Conservation (phyloP, 2,797 vertebrate genomes). For the Girardinus metallicus region DNA sequence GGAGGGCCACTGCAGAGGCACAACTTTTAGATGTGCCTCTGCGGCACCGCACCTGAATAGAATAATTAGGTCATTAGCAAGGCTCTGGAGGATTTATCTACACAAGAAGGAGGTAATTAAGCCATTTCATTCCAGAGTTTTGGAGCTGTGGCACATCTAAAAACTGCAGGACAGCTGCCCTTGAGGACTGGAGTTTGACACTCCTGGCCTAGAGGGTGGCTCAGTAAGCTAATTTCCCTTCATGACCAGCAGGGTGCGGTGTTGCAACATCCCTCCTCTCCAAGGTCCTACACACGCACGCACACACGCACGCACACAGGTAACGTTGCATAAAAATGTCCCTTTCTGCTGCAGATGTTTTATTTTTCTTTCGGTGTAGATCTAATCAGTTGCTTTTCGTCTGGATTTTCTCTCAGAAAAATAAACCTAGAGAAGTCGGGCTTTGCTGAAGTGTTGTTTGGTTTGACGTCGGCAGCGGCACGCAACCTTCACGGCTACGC, state of each 20-base stretch:
- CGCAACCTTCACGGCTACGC: not conserved
- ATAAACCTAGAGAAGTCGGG: not conserved
- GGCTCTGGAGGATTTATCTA: no score
- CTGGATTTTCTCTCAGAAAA: not conserved
- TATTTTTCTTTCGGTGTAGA: conserved; percentile 1
- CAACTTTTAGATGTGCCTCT: no score
- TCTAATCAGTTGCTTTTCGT: conserved; percentile 41
- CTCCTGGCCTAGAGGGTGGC: conserved; percentile 33
- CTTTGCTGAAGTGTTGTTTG: not conserved
- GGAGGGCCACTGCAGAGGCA: rapidly evolving
- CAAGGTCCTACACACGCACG: not conserved
- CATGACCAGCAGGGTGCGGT: conserved; percentile 80
- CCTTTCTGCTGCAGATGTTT: conserved; percentile 23
- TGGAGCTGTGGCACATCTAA: no score
- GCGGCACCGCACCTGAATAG: no score
- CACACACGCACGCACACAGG: not conserved
- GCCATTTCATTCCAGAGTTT: no score
- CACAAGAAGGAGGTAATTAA: no score
- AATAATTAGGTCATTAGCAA: no score
- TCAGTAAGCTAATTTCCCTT: conserved; percentile 5
- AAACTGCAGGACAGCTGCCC: no score
- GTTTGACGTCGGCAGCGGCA: not conserved
- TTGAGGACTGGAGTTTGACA: no score
- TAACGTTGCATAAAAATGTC: not conserved
- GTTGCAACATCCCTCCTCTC: conserved; percentile 57